phyloP scores from a whole-genome alignment of 2,888 invertebrate genomes.

The Listrodromus nycthemerus region DNA sequence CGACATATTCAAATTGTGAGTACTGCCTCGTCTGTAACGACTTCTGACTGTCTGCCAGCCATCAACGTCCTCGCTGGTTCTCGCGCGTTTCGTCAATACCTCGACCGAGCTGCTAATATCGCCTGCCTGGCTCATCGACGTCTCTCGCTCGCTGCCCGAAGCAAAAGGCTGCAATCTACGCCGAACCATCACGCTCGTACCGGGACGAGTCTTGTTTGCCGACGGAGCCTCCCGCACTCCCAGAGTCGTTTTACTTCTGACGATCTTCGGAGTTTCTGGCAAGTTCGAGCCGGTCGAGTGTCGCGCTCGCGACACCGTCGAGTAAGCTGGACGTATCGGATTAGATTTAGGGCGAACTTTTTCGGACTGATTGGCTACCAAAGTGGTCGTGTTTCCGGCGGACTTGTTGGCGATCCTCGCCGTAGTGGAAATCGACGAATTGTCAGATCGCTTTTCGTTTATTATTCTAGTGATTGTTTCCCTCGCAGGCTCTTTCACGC shows the following conservation, averaged over 20 bases:
- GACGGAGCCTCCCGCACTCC: conserved; percentile 73
- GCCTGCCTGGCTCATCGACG: conserved; percentile 71
- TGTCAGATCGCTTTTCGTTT: conserved; percentile 42
- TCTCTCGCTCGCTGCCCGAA: neutral
- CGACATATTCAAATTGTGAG: conserved; percentile 86
- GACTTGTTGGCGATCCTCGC: conserved; percentile 30
- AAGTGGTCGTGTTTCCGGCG: neutral
- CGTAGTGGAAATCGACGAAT: conserved; percentile 16
- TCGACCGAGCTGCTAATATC: conserved; percentile 80
- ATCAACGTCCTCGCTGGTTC: conserved; percentile 85
- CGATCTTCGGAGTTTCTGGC: conserved; percentile 76
- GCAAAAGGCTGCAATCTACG: conserved; percentile 72
- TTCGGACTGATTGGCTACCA: conserved; percentile 18
- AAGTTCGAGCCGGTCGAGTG: conserved; percentile 22
- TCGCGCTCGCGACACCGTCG: conserved; percentile 84
- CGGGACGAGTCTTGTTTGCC: conserved; percentile 74
- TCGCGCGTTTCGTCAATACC: conserved; percentile 78
- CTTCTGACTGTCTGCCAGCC: conserved; percentile 97
- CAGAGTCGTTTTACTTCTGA: conserved; percentile 81
- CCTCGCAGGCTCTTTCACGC: conserved; percentile 14
- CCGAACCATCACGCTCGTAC: conserved; percentile 77
- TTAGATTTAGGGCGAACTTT: conserved; percentile 55
- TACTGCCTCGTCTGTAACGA: conserved; percentile 88
- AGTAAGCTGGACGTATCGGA: conserved; percentile 83
- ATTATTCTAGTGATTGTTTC: conserved; percentile 40